Conservation (phyloP, 2,797 vertebrate genomes). For the Saxicola maurus region DNA sequence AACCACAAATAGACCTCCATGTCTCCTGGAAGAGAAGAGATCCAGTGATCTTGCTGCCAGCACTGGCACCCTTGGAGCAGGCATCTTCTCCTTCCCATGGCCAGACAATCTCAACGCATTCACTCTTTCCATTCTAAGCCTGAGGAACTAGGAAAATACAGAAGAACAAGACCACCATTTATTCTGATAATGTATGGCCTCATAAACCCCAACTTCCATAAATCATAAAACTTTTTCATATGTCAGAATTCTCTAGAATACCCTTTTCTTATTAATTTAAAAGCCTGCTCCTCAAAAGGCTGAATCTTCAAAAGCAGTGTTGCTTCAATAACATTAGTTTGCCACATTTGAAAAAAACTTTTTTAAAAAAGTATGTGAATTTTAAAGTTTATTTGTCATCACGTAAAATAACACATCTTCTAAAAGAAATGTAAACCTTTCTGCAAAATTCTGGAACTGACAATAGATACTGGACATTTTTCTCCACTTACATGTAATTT, state of each 20-base stretch:
- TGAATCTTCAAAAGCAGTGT: not conserved
- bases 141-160: slow-evolving; percentile 59
- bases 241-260: not conserved
- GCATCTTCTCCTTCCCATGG: slow-evolving; percentile 49
- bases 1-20: slow-evolving; percentile 44
- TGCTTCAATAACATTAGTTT: not conserved
- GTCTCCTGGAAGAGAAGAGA: slow-evolving; percentile 54
- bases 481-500: not conserved
- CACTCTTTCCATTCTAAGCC: slow-evolving; percentile 53
- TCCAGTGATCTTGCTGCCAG: slow-evolving; percentile 60
- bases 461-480: not conserved
- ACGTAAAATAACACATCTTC: not conserved
- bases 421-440: not conserved
- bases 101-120: slow-evolving; percentile 52
- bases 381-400: not conserved
- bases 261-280: not conserved
- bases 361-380: not conserved
- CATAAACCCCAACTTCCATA: slow-evolving; percentile 4
- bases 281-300: not conserved
- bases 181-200: slow-evolving; percentile 47
- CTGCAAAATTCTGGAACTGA: not conserved
- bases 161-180: slow-evolving; percentile 60
- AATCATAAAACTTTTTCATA: not conserved
- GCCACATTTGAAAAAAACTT: not conserved
- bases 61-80: slow-evolving; percentile 43